phyloP scores from a whole-genome alignment of 2,888 invertebrate species.

The Cantharis rustica region DNA sequence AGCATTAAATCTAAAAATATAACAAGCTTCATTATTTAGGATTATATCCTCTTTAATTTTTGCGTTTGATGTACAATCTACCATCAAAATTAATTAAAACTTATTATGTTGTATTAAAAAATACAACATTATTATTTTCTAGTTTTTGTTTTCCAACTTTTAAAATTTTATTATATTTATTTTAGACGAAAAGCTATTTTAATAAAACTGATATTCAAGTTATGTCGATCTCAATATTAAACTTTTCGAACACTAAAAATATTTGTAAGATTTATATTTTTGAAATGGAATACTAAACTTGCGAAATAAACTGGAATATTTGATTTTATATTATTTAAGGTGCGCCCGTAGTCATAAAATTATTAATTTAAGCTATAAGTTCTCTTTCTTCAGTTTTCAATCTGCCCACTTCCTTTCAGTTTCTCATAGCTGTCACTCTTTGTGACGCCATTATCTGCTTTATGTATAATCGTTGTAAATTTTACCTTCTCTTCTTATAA shows the following conservation, averaged over 20 bases:
- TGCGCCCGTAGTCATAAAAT: not conserved
- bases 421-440: too few species aligned
- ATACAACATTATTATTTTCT: too few species aligned
- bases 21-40: not conserved
- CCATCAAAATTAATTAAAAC: not conserved
- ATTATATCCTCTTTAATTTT: not conserved
- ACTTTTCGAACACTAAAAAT: not conserved
- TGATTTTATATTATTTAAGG: not conserved
- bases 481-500: too few species aligned
- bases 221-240: not conserved
- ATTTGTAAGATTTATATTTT: not conserved
- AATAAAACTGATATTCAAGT: not conserved
- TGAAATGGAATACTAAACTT: not conserved
- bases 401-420: too few species aligned
- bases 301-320: not conserved
- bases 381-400: too few species aligned
- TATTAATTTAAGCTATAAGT: not conserved
- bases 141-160: not conserved
- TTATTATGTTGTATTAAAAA: too few species aligned
- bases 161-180: not conserved
- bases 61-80: not conserved
- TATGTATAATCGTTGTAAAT: too few species aligned
- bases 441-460: too few species aligned
- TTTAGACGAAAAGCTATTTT: not conserved
- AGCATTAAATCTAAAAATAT: not conserved